These are phyloP conservation scores for Malthinus seriepunctatus DNA, from an alignment of 2,888 invertebrate genomes.

Conservation along the genomic window DNA sequence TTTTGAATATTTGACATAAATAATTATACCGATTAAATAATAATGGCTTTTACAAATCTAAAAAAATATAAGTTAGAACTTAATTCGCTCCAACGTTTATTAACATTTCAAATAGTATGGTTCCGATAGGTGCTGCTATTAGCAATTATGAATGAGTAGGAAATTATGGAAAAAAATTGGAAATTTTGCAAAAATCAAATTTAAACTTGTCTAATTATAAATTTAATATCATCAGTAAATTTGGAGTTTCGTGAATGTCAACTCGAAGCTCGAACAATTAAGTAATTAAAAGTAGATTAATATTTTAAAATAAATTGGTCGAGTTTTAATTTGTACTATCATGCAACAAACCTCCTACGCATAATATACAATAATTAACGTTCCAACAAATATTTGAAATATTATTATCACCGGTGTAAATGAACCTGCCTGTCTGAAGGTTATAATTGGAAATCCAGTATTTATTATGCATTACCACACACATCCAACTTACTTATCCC, in stretches of 20 bases:
- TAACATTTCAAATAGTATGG: no score
- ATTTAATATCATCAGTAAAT: no score
- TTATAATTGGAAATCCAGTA: conserved; percentile 52
- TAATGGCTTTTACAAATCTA: conserved; percentile 30
- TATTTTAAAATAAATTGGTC: neutral
- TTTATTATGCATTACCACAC: conserved; percentile 51
- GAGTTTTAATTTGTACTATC: conserved; percentile 13
- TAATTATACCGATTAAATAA: conserved; percentile 44
- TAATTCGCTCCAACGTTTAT: neutral
- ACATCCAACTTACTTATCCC: conserved; percentile 39
- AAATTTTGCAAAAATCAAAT: no score
- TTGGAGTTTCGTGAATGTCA: no score
- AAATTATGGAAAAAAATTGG: no score
- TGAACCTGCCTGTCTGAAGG: conserved; percentile 48
- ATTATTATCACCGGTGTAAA: conserved; percentile 52
- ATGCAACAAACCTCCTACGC: conserved; percentile 27
- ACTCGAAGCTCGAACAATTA: no score
- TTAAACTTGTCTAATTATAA: no score
- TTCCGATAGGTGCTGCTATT: no score
- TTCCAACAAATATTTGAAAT: conserved; percentile 53
- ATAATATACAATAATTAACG: conserved; percentile 45
- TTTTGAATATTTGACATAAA: conserved; percentile 45
- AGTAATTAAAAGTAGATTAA: no score
- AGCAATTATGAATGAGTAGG: no score
- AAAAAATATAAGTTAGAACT: conserved; percentile 12